Conservation (phyloP, 2,113 vertebrate species). For the Uropsilus gracilis region DNA sequence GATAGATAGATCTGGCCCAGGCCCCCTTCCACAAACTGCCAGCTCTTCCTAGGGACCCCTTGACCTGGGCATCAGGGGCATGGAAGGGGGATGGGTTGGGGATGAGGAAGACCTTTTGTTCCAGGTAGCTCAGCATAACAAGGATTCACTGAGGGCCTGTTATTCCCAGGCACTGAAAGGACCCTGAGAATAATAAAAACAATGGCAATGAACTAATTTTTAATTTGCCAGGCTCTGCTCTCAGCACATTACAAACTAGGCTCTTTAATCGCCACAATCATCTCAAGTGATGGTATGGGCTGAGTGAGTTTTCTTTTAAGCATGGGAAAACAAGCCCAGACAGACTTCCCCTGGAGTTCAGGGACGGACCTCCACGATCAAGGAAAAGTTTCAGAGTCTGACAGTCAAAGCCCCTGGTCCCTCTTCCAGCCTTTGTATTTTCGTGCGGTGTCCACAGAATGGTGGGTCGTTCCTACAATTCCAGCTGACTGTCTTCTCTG, state of each 20-base stretch:
- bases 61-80: fast-evolving
- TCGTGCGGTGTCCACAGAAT: background rate
- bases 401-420: background rate
- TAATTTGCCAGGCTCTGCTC: background rate
- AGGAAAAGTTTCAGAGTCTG: background rate
- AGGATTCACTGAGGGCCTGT: background rate
- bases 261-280: too few relatives aligned
- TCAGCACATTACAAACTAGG: background rate
- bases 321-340: background rate
- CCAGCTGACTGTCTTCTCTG: too few relatives aligned
- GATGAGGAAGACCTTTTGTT: background rate
- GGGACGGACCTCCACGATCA: background rate
- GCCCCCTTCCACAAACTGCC: background rate
- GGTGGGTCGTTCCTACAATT: background rate
- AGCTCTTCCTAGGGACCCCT: background rate
- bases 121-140: background rate
- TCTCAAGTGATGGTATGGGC: background rate
- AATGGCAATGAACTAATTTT: background rate
- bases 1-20: background rate
- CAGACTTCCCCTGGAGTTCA: background rate
- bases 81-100: fast-evolving
- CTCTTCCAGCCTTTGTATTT: too few relatives aligned
- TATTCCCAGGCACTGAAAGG: background rate
- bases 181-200: background rate
- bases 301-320: background rate